phyloP scores from a whole-genome alignment of 2,113 vertebrate genomes.

The Campylorhamphus procurvoides region DNA sequence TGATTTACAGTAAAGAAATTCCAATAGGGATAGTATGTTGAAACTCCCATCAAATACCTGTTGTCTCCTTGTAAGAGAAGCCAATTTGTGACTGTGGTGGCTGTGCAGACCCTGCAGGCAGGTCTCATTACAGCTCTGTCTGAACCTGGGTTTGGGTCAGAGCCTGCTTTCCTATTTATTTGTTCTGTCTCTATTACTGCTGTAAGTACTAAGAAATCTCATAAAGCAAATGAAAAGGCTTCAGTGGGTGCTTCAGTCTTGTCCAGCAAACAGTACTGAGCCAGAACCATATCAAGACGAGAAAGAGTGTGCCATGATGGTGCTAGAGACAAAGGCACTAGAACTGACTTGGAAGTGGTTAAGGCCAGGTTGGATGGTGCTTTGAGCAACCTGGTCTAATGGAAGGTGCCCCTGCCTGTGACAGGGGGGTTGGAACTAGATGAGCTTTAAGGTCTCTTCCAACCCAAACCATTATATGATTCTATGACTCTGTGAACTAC shows the following conservation, averaged over 20 bases:
- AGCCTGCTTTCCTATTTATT: neutral
- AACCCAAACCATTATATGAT: neutral
- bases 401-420: neutral
- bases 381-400: neutral
- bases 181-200: neutral
- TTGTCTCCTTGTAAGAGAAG: neutral
- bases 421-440: neutral
- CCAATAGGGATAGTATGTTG: neutral
- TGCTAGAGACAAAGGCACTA: neutral
- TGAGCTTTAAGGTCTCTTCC: neutral
- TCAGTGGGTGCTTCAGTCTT: neutral
- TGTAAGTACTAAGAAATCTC: neutral
- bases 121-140: neutral
- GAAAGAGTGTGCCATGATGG: too few relatives aligned
- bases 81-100: neutral
- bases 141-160: neutral
- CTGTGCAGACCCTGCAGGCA: neutral
- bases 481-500: neutral
- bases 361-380: neutral
- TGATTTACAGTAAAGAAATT: neutral
- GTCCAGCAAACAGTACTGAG: neutral
- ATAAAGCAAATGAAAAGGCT: neutral
- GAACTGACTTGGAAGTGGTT: neutral
- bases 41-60: neutral
- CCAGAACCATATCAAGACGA: neutral